Evolutionary conservation across 2,888 invertebrate genomes (phyloP).

Genomic region (Apotomis capreana): DNA sequence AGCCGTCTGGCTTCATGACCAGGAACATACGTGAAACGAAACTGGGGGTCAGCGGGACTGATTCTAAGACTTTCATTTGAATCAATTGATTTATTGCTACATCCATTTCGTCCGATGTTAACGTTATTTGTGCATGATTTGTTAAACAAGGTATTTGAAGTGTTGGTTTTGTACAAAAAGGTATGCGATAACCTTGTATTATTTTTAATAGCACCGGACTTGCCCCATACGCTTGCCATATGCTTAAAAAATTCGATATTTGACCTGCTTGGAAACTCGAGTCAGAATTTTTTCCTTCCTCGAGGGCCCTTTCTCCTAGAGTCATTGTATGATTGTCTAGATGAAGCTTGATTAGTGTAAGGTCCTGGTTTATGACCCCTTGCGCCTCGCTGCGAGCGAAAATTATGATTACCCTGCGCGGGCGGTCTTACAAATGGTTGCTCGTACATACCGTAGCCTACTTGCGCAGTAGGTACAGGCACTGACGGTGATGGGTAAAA

Average conservation of each 20-base stretch:
- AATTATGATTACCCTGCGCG: too few relatives aligned
- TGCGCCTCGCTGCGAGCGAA: too few relatives aligned
- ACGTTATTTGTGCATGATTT: neutral
- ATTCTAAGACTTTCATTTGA: conserved; percentile 1
- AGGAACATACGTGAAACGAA: neutral
- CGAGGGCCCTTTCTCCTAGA: neutral
- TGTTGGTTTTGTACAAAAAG: neutral
- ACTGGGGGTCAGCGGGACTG: neutral
- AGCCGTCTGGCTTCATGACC: too few relatives aligned
- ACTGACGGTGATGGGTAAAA: too few relatives aligned
- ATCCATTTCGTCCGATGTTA: conserved; percentile 1
- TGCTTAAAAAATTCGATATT: neutral
- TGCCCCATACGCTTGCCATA: neutral
- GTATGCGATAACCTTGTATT: neutral
- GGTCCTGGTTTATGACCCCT: too few relatives aligned
- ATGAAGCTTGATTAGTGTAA: neutral
- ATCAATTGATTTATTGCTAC: neutral
- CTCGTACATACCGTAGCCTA: too few relatives aligned
- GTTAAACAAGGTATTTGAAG: conserved; percentile 1
- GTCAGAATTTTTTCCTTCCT: conserved; percentile 6
- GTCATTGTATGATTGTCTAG: neutral
- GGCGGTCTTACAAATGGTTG: too few relatives aligned
- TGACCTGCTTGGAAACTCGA: neutral
- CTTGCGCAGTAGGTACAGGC: too few relatives aligned
- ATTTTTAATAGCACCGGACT: neutral